phyloP scores from a whole-genome alignment of 2,113 vertebrate genomes.

The Platanista minor region DNA sequence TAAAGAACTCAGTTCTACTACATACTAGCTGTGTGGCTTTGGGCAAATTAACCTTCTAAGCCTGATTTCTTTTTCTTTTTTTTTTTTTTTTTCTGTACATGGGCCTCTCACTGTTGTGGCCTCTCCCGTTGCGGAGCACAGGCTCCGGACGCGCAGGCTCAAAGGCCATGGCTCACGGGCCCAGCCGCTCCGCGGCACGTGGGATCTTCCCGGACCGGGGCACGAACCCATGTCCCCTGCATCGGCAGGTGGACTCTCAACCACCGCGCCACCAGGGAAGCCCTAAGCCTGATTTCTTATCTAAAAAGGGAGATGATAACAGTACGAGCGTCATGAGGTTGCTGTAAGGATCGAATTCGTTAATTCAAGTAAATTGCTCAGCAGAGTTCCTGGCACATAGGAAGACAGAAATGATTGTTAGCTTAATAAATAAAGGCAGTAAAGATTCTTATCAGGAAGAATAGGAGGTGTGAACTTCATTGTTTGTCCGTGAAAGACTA shows the following conservation, averaged over 20 bases:
- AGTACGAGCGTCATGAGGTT: neutral
- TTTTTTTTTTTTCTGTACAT: too few species aligned
- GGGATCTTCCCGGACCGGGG: too few species aligned
- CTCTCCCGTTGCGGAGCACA: too few species aligned
- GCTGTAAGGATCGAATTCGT: neutral
- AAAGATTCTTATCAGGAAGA: neutral
- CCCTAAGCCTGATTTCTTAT: neutral
- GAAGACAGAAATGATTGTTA: neutral
- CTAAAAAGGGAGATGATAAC: neutral
- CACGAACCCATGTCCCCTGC: too few species aligned
- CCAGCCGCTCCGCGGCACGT: too few species aligned
- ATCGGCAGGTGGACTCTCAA: too few species aligned
- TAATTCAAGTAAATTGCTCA: neutral
- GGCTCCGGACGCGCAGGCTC: too few species aligned
- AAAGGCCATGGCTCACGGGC: too few species aligned
- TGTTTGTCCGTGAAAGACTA: neutral
- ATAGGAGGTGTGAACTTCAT: neutral
- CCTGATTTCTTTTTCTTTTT: neutral
- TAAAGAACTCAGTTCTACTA: neutral
- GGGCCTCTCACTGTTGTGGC: too few species aligned
- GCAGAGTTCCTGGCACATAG: neutral
- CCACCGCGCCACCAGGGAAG: too few species aligned
- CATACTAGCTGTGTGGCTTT: neutral
- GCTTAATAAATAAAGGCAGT: neutral
- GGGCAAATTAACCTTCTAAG: neutral